A percentile compares a stretch with the other conserved stretches of the same genome.
Conservation (phyloP, 2,113 vertebrate species). For the Cercocebus atys region DNA sequence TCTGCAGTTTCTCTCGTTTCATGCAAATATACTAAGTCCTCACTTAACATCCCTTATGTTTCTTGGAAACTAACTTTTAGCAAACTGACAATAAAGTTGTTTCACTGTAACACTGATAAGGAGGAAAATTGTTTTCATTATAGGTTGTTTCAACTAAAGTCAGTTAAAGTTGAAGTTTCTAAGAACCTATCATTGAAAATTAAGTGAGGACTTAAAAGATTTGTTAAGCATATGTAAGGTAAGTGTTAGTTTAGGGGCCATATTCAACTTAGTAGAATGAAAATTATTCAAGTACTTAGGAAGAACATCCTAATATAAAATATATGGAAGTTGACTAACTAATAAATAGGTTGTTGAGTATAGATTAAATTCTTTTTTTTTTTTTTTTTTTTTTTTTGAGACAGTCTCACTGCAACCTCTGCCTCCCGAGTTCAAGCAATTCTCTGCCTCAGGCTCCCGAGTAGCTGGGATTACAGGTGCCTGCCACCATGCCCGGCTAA, state of each 20-base stretch:
- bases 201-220: not conserved
- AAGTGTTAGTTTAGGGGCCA: not conserved
- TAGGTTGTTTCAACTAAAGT: not conserved
- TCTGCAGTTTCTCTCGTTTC: not conserved
- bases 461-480: no score
- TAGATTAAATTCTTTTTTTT: not conserved
- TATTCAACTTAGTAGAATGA: constrained; percentile 21
- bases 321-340: not conserved
- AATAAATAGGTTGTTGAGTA: not conserved
- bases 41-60: not conserved
- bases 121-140: not conserved
- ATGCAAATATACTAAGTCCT: not conserved
- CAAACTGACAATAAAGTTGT: not conserved
- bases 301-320: constrained; percentile 41
- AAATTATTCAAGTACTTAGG: not conserved
- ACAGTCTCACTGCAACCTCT: no score
- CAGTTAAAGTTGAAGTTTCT: not conserved
- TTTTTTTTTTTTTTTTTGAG: no score
- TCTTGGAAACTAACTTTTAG: not conserved
- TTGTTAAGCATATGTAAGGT: constrained; percentile 29
- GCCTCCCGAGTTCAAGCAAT: no score
- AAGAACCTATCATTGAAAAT: not conserved
- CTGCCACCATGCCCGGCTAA: no score
- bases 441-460: no score
- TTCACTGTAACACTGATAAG: not conserved